These are phyloP conservation scores for Papilio xuthus DNA, from an alignment of 1,140 invertebrate genomes.

Conservation along the genomic window DNA sequence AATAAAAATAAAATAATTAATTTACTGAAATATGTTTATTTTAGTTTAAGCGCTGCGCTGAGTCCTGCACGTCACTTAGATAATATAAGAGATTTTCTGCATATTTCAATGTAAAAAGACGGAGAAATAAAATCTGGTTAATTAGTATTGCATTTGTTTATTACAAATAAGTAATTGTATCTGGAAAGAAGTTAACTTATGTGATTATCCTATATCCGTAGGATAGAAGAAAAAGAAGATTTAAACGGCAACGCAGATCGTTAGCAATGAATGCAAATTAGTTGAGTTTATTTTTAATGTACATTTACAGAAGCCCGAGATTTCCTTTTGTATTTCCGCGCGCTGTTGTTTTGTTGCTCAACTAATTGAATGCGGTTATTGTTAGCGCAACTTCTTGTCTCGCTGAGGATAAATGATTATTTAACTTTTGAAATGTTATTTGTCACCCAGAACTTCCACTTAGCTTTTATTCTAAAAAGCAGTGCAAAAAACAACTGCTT, in stretches of 20 bases:
- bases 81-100: not conserved
- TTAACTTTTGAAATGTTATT: conserved; percentile 13
- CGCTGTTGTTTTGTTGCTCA: conserved; percentile 15
- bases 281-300: conserved; percentile 54
- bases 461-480: not conserved
- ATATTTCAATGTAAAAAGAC: not conserved
- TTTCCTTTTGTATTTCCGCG: conserved; percentile 43
- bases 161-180: not conserved
- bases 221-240: not conserved
- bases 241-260: conserved; percentile 25
- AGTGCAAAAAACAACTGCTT: not conserved
- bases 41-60: too few species aligned
- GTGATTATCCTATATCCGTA: not conserved
- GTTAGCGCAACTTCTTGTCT: not conserved
- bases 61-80: too few species aligned
- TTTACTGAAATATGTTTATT: too few species aligned
- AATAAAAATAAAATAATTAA: too few species aligned
- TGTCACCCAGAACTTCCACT: not conserved
- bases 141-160: not conserved
- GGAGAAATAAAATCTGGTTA: too few species aligned
- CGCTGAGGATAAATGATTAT: conserved; percentile 7
- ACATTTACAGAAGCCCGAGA: conserved; percentile 42
- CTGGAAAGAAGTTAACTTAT: not conserved
- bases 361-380: conserved; percentile 23
- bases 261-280: conserved; percentile 51